A percentile compares a stretch with the other conserved stretches of the same genome.
Evolutionary conservation across 2,888 invertebrate genomes (phyloP).

Genomic region (Cephus sareptanus): DNA sequence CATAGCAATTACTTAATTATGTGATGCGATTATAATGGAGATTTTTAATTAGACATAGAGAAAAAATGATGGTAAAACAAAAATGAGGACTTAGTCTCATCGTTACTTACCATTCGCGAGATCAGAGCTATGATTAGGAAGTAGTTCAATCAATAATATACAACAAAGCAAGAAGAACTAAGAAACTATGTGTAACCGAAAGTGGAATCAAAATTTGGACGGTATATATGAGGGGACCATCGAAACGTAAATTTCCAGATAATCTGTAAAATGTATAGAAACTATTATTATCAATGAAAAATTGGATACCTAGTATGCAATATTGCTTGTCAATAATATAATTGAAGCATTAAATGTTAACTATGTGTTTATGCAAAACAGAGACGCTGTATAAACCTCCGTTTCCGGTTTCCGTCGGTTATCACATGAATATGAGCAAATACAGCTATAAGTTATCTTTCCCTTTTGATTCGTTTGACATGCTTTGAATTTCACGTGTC

Average conservation of each 20-base stretch:
- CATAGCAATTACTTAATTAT: no score
- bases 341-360: slow-evolving; percentile 39
- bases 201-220: not conserved
- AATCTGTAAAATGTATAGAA: slow-evolving; percentile 3
- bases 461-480: slow-evolving; percentile 35
- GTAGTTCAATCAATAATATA: not conserved
- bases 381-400: slow-evolving; percentile 32
- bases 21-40: no score
- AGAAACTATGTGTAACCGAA: not conserved
- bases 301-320: slow-evolving; percentile 13
- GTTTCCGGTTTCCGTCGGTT: slow-evolving; percentile 42
- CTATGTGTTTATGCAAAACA: slow-evolving; percentile 21
- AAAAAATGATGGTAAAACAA: not conserved
- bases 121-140: not conserved
- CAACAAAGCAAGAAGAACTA: not conserved
- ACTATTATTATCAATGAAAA: slow-evolving; percentile 1
- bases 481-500: not conserved
- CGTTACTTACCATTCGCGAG: not conserved
- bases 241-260: not conserved
- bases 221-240: not conserved
- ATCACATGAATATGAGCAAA: slow-evolving; percentile 55
- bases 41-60: no score
- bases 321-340: slow-evolving; percentile 33
- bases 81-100: not conserved
- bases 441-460: slow-evolving; percentile 26